These are phyloP conservation scores for Scrobipalpa costella DNA, from an alignment of 2,888 invertebrate genomes.

Conservation along the genomic window DNA sequence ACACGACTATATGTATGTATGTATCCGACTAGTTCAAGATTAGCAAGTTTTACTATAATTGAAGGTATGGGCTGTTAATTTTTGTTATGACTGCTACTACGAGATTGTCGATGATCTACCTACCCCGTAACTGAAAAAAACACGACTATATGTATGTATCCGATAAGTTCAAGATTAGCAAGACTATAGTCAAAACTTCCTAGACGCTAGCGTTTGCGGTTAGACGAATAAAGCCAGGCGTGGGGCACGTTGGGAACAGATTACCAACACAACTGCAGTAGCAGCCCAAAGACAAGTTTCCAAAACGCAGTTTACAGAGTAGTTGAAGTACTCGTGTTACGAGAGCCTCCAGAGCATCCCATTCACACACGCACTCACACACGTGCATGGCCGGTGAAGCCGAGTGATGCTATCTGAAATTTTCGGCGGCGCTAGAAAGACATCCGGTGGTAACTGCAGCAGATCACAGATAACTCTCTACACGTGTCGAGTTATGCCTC, in stretches of 20 bases:
- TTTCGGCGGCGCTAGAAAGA: slow-evolving; percentile 71
- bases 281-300: neutral
- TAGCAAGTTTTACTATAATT: neutral
- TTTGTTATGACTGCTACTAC: neutral
- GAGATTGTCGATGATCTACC: no score
- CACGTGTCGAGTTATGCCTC: slow-evolving; percentile 67
- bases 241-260: slow-evolving; percentile 6
- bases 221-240: neutral
- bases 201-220: neutral
- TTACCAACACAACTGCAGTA: neutral
- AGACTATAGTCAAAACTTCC: neutral
- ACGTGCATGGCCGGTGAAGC: slow-evolving; percentile 25
- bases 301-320: slow-evolving; percentile 6
- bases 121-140: no score
- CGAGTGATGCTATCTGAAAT: slow-evolving; percentile 44
- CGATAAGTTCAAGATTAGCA: neutral
- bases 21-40: neutral
- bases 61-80: no score
- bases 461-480: slow-evolving; percentile 64
- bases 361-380: slow-evolving; percentile 26
- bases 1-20: neutral
- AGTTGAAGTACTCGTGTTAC: neutral
- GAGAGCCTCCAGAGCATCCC: slow-evolving; percentile 10
- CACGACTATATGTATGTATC: neutral
- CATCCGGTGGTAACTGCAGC: slow-evolving; percentile 64